A percentile compares a stretch with the other conserved stretches of the same genome.
Evolutionary conservation across 2,888 invertebrate genomes (phyloP).

Genomic region (Chouioia cunea): DNA sequence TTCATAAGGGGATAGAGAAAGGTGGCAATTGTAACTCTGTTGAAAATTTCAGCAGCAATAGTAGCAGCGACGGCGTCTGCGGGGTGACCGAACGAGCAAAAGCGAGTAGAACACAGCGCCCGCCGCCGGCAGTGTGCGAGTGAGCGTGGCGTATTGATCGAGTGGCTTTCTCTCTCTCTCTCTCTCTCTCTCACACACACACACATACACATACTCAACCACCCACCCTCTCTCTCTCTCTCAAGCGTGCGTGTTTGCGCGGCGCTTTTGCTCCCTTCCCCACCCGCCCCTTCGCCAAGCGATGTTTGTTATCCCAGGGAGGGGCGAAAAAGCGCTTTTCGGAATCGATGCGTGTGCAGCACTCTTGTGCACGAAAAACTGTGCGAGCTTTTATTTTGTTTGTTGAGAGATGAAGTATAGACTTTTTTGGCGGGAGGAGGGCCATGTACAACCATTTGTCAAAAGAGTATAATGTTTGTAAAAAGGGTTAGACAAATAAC

Average conservation of each 20-base stretch:
- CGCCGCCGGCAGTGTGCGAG: conserved; percentile 49
- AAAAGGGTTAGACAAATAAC: too few relatives aligned
- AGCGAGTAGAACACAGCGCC: conserved; percentile 30
- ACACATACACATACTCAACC: conserved; percentile 10
- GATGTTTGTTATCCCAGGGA: conserved; percentile 30
- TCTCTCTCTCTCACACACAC: conserved; percentile 30
- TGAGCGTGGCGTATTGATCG: conserved; percentile 69
- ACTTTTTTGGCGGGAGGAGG: too few relatives aligned
- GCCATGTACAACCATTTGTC: too few relatives aligned
- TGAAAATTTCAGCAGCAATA: too few relatives aligned
- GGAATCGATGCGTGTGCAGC: conserved; percentile 7
- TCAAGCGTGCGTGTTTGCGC: conserved; percentile 45
- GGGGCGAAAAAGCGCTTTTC: conserved; percentile 3
- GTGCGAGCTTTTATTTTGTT: too few relatives aligned
- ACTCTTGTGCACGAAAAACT: neutral
- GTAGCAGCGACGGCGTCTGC: neutral
- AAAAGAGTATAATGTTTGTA: too few relatives aligned
- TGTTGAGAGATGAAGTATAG: too few relatives aligned
- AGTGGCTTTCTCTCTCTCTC: conserved; percentile 62
- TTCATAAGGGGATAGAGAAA: too few relatives aligned
- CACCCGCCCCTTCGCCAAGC: neutral
- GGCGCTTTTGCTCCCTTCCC: conserved; percentile 26
- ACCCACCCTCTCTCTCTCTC: conserved; percentile 23
- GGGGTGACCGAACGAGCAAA: conserved; percentile 20
- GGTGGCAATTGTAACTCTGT: too few relatives aligned